phyloP scores from a whole-genome alignment of 2,797 vertebrate genomes.

The Sebastes cheni region DNA sequence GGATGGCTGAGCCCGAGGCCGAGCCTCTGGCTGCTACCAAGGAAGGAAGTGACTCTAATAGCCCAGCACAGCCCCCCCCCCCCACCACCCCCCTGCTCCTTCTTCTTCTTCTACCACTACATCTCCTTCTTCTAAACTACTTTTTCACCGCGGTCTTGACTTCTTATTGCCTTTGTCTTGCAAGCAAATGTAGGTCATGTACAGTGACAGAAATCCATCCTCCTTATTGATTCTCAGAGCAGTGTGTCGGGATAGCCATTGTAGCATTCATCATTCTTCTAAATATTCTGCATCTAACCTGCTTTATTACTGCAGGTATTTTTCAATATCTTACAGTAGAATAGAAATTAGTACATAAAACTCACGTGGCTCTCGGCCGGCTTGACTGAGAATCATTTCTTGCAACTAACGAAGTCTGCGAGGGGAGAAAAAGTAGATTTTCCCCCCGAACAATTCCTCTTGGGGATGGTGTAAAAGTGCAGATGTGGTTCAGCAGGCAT shows the following conservation, averaged over 20 bases:
- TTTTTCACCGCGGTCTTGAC: conserved; percentile 51
- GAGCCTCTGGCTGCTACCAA: conserved; percentile 66
- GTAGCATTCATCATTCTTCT: conserved; percentile 1
- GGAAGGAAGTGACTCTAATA: conserved; percentile 82
- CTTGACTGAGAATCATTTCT: neutral
- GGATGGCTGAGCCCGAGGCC: conserved; percentile 79
- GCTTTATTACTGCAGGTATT: neutral
- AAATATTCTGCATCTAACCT: conserved; percentile 8
- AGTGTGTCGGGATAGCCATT: neutral
- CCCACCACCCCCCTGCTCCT: neutral
- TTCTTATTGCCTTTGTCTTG: conserved; percentile 59
- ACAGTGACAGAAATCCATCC: conserved; percentile 34
- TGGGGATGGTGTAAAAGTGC: neutral
- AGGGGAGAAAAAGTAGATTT: neutral
- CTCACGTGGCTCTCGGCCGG: neutral
- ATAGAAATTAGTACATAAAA: conserved; percentile 7
- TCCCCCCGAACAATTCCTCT: conserved; percentile 8
- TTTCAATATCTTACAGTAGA: neutral
- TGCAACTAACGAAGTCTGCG: neutral
- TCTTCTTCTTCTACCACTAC: conserved; percentile 29
- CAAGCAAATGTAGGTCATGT: conserved; percentile 57
- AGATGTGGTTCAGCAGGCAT: conserved; percentile 7
- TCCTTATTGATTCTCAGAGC: conserved; percentile 4
- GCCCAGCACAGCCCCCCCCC: conserved; percentile 49
- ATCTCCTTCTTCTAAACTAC: conserved; percentile 53